These are phyloP conservation scores for Penaeus japonicus DNA, from an alignment of 1,140 invertebrate species.

Conservation along the genomic window DNA sequence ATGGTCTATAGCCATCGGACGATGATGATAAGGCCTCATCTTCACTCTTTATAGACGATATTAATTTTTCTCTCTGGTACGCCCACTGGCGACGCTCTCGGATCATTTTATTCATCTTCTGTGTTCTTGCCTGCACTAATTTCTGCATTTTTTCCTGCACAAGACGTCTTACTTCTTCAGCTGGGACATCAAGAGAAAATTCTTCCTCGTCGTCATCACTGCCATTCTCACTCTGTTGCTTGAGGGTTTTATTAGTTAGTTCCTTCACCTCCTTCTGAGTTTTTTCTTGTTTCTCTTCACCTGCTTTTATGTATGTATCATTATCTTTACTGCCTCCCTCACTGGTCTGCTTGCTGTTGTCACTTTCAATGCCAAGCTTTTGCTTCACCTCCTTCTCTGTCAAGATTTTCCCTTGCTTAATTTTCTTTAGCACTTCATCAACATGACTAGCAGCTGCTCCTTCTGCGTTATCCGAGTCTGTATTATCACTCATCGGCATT, in stretches of 20 bases:
- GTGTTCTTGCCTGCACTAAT: constrained; percentile 7
- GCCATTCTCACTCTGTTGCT: constrained; percentile 29
- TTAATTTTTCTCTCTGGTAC: constrained; percentile 31
- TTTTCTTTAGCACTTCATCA: no score
- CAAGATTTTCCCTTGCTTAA: no score
- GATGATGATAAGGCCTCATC: neutral
- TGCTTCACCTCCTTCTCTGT: no score
- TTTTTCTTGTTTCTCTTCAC: neutral
- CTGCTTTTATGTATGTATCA: neutral
- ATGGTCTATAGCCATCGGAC: neutral
- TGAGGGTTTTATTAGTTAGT: constrained; percentile 36
- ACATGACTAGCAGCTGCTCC: no score
- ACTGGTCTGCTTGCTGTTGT: neutral
- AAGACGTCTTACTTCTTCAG: constrained; percentile 17
- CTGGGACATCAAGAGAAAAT: neutral
- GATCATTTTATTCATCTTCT: constrained; percentile 45
- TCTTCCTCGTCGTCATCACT: neutral
- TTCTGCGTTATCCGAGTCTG: no score
- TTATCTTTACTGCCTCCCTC: neutral
- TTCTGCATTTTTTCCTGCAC: constrained; percentile 43
- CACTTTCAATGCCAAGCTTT: no score
- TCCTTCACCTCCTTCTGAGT: constrained; percentile 36
- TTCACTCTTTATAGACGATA: neutral
- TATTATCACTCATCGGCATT: no score
- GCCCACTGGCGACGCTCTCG: constrained; percentile 43